A percentile compares a stretch with the other conserved stretches of the same genome.
These are phyloP conservation scores for Plagodis dolabraria DNA, from an alignment of 2,888 invertebrate genomes.

Conservation along the genomic window DNA sequence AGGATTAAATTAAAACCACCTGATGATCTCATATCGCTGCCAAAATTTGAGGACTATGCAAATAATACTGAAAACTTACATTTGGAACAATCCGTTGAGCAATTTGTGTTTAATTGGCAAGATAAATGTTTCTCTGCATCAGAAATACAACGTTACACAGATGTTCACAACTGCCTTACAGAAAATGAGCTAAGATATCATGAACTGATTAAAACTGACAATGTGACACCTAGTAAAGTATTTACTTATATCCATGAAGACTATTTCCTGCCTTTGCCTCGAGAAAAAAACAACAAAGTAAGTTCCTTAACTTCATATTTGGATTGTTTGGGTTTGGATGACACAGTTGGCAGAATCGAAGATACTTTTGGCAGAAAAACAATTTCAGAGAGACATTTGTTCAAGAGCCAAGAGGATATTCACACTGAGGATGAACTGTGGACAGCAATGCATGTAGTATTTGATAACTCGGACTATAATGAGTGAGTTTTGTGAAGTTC, in stretches of 20 bases:
- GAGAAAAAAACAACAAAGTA: slow-evolving; percentile 42
- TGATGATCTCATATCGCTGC: slow-evolving; percentile 61
- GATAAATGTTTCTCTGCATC: slow-evolving; percentile 87
- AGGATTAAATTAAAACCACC: slow-evolving; percentile 69
- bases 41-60: slow-evolving; percentile 69
- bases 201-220: slow-evolving; percentile 58
- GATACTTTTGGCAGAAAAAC: slow-evolving; percentile 40
- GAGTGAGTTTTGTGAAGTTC: slow-evolving; percentile 51
- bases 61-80: slow-evolving; percentile 47
- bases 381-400: slow-evolving; percentile 59
- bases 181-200: slow-evolving; percentile 80
- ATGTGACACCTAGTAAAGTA: slow-evolving; percentile 58
- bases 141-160: slow-evolving; percentile 86
- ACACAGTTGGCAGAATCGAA: slow-evolving; percentile 43
- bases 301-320: slow-evolving; percentile 50
- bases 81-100: slow-evolving; percentile 51
- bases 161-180: slow-evolving; percentile 86
- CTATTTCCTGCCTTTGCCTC: slow-evolving; percentile 67
- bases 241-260: slow-evolving; percentile 87
- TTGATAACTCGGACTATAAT: slow-evolving; percentile 71
- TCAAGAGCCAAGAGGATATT: slow-evolving; percentile 62
- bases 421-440: slow-evolving; percentile 55
- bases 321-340: slow-evolving; percentile 51
- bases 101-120: slow-evolving; percentile 87
- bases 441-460: slow-evolving; percentile 71